These are phyloP conservation scores for Zaprionus inermis DNA, from an alignment of 1,140 invertebrate species.

Conservation along the genomic window DNA sequence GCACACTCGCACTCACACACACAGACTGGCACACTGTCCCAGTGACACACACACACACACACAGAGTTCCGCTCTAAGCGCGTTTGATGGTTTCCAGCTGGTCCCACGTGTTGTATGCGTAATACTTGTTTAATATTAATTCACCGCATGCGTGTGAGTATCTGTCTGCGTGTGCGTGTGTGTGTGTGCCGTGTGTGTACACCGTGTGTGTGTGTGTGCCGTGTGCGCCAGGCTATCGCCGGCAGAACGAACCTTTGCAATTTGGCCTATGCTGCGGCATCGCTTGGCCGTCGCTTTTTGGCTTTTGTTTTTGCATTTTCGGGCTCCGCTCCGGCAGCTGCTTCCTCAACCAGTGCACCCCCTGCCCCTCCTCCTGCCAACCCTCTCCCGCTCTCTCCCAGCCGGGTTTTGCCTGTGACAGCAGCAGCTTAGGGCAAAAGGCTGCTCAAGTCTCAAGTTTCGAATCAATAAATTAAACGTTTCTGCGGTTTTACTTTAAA, in stretches of 20 bases:
- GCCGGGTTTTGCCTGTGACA: neutral
- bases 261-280: neutral
- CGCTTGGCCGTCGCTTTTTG: neutral
- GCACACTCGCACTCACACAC: neutral
- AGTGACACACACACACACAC: neutral
- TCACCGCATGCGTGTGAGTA: slow-evolving; percentile 17
- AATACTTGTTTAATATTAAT: slow-evolving; percentile 71
- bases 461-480: slow-evolving; percentile 1
- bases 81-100: slow-evolving; percentile 58
- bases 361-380: neutral
- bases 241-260: neutral
- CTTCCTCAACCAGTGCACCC: neutral
- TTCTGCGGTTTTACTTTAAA: slow-evolving; percentile 1
- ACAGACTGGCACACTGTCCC: neutral
- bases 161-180: slow-evolving; percentile 20
- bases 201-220: slow-evolving; percentile 26
- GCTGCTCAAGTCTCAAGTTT: slow-evolving; percentile 3
- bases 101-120: slow-evolving; percentile 66
- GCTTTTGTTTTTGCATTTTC: slow-evolving; percentile 1
- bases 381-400: neutral
- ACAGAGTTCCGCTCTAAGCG: slow-evolving; percentile 14
- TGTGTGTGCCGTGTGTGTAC: neutral
- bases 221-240: neutral
- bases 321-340: neutral
- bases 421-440: neutral